Base-by-base conservation (phyloP, 2,888 invertebrate species). In the Platycheirus rosarum region DNA sequence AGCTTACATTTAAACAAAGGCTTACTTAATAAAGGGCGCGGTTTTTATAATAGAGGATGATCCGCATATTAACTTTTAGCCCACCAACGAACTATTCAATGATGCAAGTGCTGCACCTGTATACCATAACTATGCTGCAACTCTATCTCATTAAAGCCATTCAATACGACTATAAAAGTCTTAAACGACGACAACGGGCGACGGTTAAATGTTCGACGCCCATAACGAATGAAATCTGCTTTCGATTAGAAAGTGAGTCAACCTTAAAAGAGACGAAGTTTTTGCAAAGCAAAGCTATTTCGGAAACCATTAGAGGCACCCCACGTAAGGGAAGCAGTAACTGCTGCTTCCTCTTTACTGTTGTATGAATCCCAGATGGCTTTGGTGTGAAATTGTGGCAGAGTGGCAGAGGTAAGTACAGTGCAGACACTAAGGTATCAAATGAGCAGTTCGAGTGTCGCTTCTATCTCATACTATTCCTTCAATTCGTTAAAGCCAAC, bases 171-270 rank as follows among this genome's bases (percentile, higher is more conserved):
- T 13, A 0, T 9, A 18, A 48, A 29, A n/a, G 16, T 20, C 18
- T 48, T 63, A 49, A 63, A 2, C n/a, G n/a, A n/a, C n/a, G n/a
- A n/a, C n/a, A n/a, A n/a, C n/a, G n/a, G n/a, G n/a, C n/a, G 53
- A n/a, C 6, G 11, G 13, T 68, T 53, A 32, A 73, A 79, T 63
- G 42, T 9, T 29, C 16, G 60, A 49, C 57, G 48, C 29, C 69
- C 65, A 57, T 70, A 69, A 70, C 57, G 70, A 51, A 40, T 57
- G 55, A 32, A 44, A 65, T 69, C 57, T 51, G 69, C 75, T 75
- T 70, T 80, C 79, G 75, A 60, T 80, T 80, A 75, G 80, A 80
- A 80, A 80, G 75, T 66, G 53, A 70, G 60, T 53, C 75, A 70
- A 44, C 29, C 16, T 26, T n/a, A 3, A 46, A 11, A 26, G 14